Conservation (phyloP, 1,140 invertebrate species). For the Eupeodes corollae region DNA sequence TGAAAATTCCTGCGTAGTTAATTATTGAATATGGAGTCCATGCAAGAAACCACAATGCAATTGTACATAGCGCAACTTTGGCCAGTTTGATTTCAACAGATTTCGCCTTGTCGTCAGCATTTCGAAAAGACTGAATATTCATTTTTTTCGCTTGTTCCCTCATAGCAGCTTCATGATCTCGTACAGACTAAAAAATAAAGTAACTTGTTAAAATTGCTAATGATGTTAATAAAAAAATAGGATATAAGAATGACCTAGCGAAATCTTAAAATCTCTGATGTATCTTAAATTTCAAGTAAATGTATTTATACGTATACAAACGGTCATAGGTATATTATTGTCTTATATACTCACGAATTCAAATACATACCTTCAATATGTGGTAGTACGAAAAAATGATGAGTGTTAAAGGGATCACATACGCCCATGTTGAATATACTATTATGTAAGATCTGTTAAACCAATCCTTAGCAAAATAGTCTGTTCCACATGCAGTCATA, state of each 20-base stretch:
- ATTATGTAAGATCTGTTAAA: constrained; percentile 51
- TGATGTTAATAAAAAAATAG: too few relatives aligned
- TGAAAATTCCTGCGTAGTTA: constrained; percentile 57
- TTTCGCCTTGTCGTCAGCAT: constrained; percentile 48
- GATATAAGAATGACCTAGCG: too few relatives aligned
- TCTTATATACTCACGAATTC: not conserved
- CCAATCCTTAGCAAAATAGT: constrained; percentile 58
- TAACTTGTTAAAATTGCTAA: too few relatives aligned
- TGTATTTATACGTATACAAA: too few relatives aligned
- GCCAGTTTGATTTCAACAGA: constrained; percentile 49
- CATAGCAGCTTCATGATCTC: constrained; percentile 58
- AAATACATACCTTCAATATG: constrained; percentile 47
- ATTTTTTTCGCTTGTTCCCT: constrained; percentile 60
- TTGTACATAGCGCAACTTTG: constrained; percentile 60
- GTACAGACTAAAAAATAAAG: constrained; percentile 47
- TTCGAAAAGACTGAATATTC: constrained; percentile 55
- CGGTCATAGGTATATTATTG: too few relatives aligned
- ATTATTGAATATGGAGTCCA: constrained; percentile 65
- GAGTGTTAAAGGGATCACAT: constrained; percentile 50
- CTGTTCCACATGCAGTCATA: constrained; percentile 68
- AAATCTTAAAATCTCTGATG: too few relatives aligned
- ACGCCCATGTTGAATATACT: constrained; percentile 50
- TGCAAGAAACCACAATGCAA: constrained; percentile 63
- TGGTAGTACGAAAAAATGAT: constrained; percentile 63
- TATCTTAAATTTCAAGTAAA: too few relatives aligned